Base-by-base conservation (phyloP, 2,888 invertebrate species). In the Eulithis prunata region DNA sequence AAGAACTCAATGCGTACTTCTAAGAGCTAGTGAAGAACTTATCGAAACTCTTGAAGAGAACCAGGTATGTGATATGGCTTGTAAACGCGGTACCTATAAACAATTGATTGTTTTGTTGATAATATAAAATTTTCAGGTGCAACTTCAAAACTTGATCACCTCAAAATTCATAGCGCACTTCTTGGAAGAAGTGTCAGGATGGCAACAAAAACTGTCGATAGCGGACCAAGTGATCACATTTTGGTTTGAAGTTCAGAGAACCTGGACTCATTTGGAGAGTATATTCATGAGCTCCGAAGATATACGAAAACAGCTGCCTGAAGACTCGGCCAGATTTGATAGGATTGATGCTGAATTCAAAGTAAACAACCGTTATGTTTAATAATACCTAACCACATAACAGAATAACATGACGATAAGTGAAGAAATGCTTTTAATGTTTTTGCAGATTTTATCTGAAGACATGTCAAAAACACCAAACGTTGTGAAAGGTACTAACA, bases 271-370 rank as follows among this genome's bases (percentile, higher is more conserved):
- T 90, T 94, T 99, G 69, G 99, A 99, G 91, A 98, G 98, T 78
- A 99, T 99, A 84, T 99, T 99, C 86, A 98, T 99, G 96, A 98
- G 98, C 74, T 98, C 99, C 0, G 98, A 99, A 86, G 99, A 99
- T 87, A 99, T 99, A 75, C 94, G 98, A 66, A 97, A 96, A 81
- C 98, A 99, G 85, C 90, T 99, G 61, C 99, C 99, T 3, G 96
- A 97, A 72, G 99, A 99, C 89, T 98, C 99, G 0, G 96, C 96
- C 61, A 94, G 99, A 82, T 99, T 99, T 88, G 97, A 98, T 89
- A 95, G 95, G 74, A 97, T 99, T 75, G 99, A 99, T 85, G 92
- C 94, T 11, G 97, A 98, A 80, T 99, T 99, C 86, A 98, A 98
- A 89, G 96, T 96, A 79, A 72, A 75, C 68, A 46, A 56, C 12